Evolutionary conservation across 2,797 vertebrate species (phyloP).

Genomic region (Urophycis tenuis): DNA sequence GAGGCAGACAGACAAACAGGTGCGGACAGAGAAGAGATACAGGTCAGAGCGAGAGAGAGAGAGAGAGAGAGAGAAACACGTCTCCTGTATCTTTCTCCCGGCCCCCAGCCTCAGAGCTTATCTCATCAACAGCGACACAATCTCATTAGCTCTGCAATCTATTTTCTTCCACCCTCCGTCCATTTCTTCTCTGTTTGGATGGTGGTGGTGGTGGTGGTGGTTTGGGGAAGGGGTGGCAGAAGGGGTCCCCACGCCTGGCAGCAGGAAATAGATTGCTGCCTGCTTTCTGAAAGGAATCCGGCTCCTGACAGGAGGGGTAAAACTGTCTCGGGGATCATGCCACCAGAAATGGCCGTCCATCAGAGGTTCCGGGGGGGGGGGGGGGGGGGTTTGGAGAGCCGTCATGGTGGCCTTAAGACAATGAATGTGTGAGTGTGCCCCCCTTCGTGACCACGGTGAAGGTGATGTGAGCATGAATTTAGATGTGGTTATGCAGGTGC

Average conservation of each 20-base stretch:
- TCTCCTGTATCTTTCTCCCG: neutral
- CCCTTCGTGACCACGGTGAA: slow-evolving; percentile 7
- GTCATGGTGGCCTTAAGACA: slow-evolving; percentile 51
- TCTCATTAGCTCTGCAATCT: slow-evolving; percentile 36
- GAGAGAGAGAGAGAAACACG: neutral
- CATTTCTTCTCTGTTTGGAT: slow-evolving; percentile 43
- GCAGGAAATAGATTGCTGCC: slow-evolving; percentile 30
- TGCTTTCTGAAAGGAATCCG: slow-evolving; percentile 1
- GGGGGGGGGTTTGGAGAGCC: slow-evolving; percentile 26
- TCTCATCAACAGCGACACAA: neutral
- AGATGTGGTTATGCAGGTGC: slow-evolving; percentile 4
- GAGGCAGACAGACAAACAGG: neutral
- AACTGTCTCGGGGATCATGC: slow-evolving; percentile 24
- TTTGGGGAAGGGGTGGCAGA: slow-evolving; percentile 28
- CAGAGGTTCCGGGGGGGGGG: slow-evolving; percentile 34
- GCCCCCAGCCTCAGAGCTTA: too few species aligned
- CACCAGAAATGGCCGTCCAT: slow-evolving; percentile 44
- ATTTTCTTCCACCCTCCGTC: slow-evolving; percentile 18
- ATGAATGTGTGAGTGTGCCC: slow-evolving; percentile 26
- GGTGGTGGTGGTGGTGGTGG: too few species aligned
- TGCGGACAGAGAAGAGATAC: neutral
- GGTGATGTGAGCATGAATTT: slow-evolving; percentile 6
- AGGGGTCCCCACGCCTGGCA: slow-evolving; percentile 28
- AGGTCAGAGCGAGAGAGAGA: neutral
- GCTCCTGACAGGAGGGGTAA: slow-evolving; percentile 36